Evolutionary conservation across 2,797 vertebrate species (phyloP).

Genomic region (Brotula barbata): DNA sequence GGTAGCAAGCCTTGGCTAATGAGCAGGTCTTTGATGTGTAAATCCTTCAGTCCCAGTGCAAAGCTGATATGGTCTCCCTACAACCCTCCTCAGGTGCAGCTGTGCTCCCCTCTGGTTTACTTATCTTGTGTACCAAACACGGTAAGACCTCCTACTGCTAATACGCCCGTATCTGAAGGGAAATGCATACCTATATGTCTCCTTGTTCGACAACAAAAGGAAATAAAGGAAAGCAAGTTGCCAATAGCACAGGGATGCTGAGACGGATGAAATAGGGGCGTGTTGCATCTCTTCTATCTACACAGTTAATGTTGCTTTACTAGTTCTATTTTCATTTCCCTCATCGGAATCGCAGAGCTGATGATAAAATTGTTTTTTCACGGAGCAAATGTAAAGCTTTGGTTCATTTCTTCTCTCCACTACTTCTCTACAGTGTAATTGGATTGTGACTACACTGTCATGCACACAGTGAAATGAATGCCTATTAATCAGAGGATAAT

Average conservation of each 20-base stretch:
- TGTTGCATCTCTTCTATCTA: constrained; percentile 19
- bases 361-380: constrained; percentile 41
- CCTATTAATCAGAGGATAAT: constrained; percentile 80
- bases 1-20: constrained; percentile 69
- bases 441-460: constrained; percentile 67
- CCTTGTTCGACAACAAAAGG: neutral
- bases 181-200: constrained; percentile 16
- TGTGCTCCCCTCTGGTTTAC: constrained; percentile 42
- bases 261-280: neutral
- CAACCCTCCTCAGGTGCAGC: constrained; percentile 63
- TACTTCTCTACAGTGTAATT: constrained; percentile 67
- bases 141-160: constrained; percentile 41
- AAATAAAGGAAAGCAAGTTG: neutral
- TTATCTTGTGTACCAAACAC: constrained; percentile 58
- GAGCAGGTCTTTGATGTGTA: constrained; percentile 75
- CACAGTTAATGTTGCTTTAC: constrained; percentile 14
- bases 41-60: constrained; percentile 64
- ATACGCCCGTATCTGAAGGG: constrained; percentile 29
- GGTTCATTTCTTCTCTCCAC: constrained; percentile 56
- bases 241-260: neutral
- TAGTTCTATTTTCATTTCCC: constrained; percentile 38
- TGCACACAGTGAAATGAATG: constrained; percentile 65
- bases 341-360: constrained; percentile 29
- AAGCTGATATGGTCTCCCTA: constrained; percentile 58
- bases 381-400: constrained; percentile 49